These are phyloP conservation scores for Hippocampus comes DNA, from an alignment of 2,113 vertebrate species.

Conservation along the genomic window DNA sequence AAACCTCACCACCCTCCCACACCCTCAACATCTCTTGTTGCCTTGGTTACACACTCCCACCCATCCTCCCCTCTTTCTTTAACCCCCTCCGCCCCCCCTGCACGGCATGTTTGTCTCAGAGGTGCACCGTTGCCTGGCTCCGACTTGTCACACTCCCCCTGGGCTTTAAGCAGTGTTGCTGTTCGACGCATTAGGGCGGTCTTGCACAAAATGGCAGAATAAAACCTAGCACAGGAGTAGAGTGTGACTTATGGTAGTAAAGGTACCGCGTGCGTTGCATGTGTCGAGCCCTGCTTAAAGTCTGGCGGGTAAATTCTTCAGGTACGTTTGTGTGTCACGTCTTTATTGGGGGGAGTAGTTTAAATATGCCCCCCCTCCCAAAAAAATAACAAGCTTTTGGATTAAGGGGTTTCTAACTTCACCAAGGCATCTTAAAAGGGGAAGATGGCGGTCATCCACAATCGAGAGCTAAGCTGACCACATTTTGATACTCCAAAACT, in stretches of 20 bases:
- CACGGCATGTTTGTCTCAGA: slow-evolving; percentile 68
- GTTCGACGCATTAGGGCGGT: slow-evolving; percentile 19
- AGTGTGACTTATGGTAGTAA: slow-evolving; percentile 6
- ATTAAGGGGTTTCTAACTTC: slow-evolving; percentile 40
- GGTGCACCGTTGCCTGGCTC: slow-evolving; percentile 65
- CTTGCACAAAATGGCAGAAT: slow-evolving; percentile 10
- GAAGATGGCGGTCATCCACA: slow-evolving; percentile 53
- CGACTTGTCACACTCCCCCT: slow-evolving; percentile 50
- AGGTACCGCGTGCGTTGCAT: neutral
- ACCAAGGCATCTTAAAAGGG: slow-evolving; percentile 52
- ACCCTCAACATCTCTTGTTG: slow-evolving; percentile 53
- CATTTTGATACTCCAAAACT: slow-evolving; percentile 4
- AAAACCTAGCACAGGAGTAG: slow-evolving; percentile 12
- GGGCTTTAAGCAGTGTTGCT: slow-evolving; percentile 70
- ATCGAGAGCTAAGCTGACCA: neutral
- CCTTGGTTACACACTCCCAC: slow-evolving; percentile 55
- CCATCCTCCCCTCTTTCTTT: slow-evolving; percentile 62
- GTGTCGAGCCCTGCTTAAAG: slow-evolving; percentile 68
- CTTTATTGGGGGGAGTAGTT: slow-evolving; percentile 36
- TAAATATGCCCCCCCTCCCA: slow-evolving; percentile 31
- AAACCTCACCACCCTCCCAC: slow-evolving; percentile 64
- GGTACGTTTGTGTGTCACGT: slow-evolving; percentile 56
- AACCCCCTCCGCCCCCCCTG: slow-evolving; percentile 35
- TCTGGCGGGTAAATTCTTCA: slow-evolving; percentile 48
- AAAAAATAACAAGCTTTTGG: slow-evolving; percentile 46